Evolutionary conservation across 2,888 invertebrate genomes (phyloP), one percentile per base, ranked within the genome.

Genomic region (Nomada flava): DNA sequence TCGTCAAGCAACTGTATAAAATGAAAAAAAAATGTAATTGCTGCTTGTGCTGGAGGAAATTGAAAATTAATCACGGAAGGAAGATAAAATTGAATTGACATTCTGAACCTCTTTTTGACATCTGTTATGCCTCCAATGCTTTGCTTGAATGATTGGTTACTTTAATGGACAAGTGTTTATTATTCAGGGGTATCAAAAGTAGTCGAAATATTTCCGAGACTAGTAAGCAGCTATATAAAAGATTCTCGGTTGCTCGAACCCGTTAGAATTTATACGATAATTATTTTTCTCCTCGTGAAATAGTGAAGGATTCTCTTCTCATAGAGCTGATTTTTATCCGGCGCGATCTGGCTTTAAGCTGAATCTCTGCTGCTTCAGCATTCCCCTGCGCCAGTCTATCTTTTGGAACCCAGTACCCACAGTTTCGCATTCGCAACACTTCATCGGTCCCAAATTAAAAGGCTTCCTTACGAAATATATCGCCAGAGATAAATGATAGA

Each of bases 261-360:
- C 26, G 44, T 7, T 52, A 67, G 67, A 79, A 80, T 80, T 80
- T 79, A 55, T 80, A 80, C 44, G 79, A 79, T 80, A 78, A 79
- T 79, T 71, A 55, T 62, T 57, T 26, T 42, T 42, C 36, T 55
- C 53, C 11, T 36, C 53, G 20, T 50, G 26, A 50, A 77, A 67
- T 36, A 42, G 50, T 29, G 62, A 67, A 42, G 67, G 60, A 60
- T 23, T 26, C 65, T 80, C 67, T 50, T 42, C 55, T 65, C 20
- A 36, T 13, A 23, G 42, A 47, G 29, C 55, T 68, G 57, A 55
- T 5, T 52, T 44, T 42, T 36, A 18, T 42, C 1, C 15, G 71
- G 15, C 52, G 67, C 68, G 59, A 53, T 55, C 53, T 23, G 42
- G 26, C 42, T 55, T 29, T 44, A 29, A 62, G 68, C 60, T 36